Evolutionary conservation across 2,888 invertebrate genomes (phyloP), one percentile per base, ranked within the genome.

Genomic region (Tolmerus cingulatus): DNA sequence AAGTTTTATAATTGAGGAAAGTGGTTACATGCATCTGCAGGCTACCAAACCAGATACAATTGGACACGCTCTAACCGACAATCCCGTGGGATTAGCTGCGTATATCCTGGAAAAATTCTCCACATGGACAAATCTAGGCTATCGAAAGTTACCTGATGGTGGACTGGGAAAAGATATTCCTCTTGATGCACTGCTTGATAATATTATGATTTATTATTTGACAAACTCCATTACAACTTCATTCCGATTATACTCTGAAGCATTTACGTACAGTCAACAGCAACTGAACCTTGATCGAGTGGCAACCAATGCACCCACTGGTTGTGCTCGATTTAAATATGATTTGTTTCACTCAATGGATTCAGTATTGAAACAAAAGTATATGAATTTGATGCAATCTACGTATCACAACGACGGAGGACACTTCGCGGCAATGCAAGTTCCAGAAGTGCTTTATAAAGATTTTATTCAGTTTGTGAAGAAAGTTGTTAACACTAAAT

Each of bases 101-200:
- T 98, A 97, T 90, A 95, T 97, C 86, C 91, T 98, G 30, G 97
- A 97, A 91, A 97, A 97, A 91, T 97, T 97, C 92, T 95, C 95
- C 14, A 94, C 95, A 0, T 96, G 96, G 95, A 96, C 96, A 0
- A 94, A 95, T 91, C 90, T 91, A 0, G 91, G 92, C 0, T 93
- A 93, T 91, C 92, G 91, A 79, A 90, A 92, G 43, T 91, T 92
- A 40, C 91, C 93, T 0, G 96, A 97, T 89, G 97, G 96, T 9
- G 96, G 95, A 1, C 91, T 97, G 0, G 92, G 93, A 0, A 93
- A 94, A 88, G 94, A 95, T 89, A 96, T 94, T 91, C 94, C 94
- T 0, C 92, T 95, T 87, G 96, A 96, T 84, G 95, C 96, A 89
- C 93, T 98, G 19, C 91, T 97, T 9, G 97, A 97, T 89, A 96